Evolutionary conservation across 2,888 invertebrate genomes (phyloP).

Genomic region (Linnaemya tessellans): DNA sequence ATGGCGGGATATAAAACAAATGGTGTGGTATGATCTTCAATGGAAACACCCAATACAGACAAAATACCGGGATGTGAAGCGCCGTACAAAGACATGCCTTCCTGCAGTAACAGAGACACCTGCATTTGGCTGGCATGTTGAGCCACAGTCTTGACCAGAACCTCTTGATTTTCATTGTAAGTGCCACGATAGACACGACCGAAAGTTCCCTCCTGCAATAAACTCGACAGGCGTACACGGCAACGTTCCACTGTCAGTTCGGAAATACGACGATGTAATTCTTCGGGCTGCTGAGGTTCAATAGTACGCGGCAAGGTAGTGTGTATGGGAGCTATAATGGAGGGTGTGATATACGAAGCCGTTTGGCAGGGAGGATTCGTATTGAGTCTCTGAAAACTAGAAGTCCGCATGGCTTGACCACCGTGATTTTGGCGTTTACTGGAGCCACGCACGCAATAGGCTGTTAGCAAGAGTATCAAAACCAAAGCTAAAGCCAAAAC

Average conservation of each 20-base stretch:
- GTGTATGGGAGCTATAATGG: conserved; percentile 80
- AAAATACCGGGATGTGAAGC: conserved; percentile 89
- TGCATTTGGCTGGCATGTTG: conserved; percentile 95
- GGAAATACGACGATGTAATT: conserved; percentile 82
- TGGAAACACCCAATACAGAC: conserved; percentile 93
- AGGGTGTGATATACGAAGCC: conserved; percentile 80
- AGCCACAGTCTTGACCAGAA: conserved; percentile 94
- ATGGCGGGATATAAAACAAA: conserved; percentile 90
- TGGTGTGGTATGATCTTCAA: conserved; percentile 94
- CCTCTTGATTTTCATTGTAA: conserved; percentile 89
- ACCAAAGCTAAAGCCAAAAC: conserved; percentile 81
- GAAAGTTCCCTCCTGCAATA: conserved; percentile 93
- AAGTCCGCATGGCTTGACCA: conserved; percentile 83
- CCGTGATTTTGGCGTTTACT: conserved; percentile 82
- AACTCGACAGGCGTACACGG: conserved; percentile 90
- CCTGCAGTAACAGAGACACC: conserved; percentile 92
- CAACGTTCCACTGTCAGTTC: conserved; percentile 85
- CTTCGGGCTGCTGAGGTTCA: conserved; percentile 81
- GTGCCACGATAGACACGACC: conserved; percentile 93
- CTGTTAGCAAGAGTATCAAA: conserved; percentile 79
- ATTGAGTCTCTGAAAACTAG: conserved; percentile 83
- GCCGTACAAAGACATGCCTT: conserved; percentile 87
- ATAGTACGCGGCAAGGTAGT: conserved; percentile 81
- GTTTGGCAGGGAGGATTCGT: conserved; percentile 80
- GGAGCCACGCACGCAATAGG: conserved; percentile 82